These are phyloP conservation scores for Sebastes reedi DNA, from an alignment of 2,797 vertebrate species.

Conservation along the genomic window DNA sequence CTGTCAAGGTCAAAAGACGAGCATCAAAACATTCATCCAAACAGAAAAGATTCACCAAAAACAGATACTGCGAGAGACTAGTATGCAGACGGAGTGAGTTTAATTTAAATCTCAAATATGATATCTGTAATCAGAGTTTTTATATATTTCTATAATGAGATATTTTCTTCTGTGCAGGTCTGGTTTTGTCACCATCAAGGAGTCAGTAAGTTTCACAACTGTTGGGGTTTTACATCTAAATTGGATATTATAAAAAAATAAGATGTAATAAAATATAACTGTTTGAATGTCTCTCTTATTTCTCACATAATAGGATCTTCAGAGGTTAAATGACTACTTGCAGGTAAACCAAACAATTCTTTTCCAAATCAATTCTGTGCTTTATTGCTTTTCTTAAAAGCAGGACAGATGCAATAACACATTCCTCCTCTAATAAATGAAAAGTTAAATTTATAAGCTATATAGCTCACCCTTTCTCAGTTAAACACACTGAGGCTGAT, in stretches of 20 bases:
- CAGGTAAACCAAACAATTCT: conserved; percentile 67
- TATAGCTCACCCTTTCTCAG: not conserved
- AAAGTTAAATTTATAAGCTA: not conserved
- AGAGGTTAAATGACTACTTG: conserved; percentile 77
- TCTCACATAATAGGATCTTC: conserved; percentile 73
- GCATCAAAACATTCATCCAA: conserved; percentile 11
- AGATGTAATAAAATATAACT: not conserved
- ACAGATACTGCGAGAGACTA: conserved; percentile 48
- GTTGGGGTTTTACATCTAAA: not conserved
- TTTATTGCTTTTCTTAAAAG: no score
- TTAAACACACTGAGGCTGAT: not conserved
- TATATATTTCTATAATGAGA: not conserved
- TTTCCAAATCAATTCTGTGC: not conserved
- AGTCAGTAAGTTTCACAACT: conserved; percentile 73
- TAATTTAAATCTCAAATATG: not conserved
- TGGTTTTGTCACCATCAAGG: conserved; percentile 73
- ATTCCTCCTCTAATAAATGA: not conserved
- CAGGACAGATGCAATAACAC: not conserved
- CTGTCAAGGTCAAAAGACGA: conserved; percentile 48
- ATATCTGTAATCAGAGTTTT: not conserved
- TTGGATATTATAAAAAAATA: not conserved
- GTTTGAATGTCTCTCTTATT: conserved; percentile 12
- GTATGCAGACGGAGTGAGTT: conserved; percentile 82
- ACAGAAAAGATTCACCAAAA: conserved; percentile 41
- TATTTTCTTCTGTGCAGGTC: conserved; percentile 51